These are phyloP conservation scores for Ciconia boyciana DNA, from an alignment of 2,113 vertebrate species.

Conservation along the genomic window DNA sequence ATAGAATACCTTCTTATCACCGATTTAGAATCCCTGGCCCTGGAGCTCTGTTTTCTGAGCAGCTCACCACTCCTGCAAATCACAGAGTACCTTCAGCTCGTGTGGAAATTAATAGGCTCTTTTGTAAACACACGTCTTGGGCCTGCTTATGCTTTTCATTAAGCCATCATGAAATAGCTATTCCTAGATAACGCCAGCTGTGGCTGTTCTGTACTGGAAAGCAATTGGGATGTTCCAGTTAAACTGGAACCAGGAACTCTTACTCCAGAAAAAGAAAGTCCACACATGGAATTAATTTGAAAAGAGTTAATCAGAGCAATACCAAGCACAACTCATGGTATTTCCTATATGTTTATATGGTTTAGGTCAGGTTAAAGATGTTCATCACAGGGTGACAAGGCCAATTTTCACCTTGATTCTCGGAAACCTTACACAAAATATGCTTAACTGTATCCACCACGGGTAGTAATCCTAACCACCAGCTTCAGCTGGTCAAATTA, in stretches of 20 bases:
- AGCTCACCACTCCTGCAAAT: background rate
- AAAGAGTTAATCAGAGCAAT: background rate
- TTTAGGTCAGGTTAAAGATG: background rate
- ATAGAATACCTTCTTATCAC: background rate
- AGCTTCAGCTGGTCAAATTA: background rate
- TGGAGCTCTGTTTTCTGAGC: background rate
- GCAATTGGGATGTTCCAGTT: background rate
- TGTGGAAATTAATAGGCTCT: background rate
- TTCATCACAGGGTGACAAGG: background rate
- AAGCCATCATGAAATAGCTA: conserved; percentile 1
- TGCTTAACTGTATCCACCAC: background rate
- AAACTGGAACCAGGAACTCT: background rate
- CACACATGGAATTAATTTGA: conserved; percentile 7
- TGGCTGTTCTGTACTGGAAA: background rate
- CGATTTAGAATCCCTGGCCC: background rate
- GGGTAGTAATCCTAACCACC: background rate
- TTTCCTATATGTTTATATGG: background rate
- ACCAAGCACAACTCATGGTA: background rate
- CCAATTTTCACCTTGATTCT: background rate
- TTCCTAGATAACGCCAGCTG: conserved; percentile 22
- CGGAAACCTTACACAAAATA: background rate
- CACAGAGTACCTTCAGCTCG: background rate
- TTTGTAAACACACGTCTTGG: background rate
- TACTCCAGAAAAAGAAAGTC: background rate
- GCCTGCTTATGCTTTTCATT: conserved; percentile 25